A percentile compares a stretch with the other conserved stretches of the same genome.
phyloP scores from a whole-genome alignment of 2,888 invertebrate species.

The Emmelina monodactyla region DNA sequence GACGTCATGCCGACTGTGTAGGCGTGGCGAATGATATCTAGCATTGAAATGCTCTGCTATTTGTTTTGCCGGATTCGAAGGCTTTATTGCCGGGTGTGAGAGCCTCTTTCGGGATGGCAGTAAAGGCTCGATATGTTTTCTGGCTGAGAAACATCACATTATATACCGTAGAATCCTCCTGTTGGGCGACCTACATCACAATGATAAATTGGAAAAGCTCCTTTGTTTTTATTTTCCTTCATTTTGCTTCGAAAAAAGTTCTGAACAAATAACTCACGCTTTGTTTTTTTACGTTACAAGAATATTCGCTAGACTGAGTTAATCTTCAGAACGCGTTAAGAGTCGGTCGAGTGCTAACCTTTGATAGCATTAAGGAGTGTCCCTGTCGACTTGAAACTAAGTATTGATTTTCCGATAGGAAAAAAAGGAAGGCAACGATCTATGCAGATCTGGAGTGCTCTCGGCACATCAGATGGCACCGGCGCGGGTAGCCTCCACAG shows the following conservation, averaged over 20 bases:
- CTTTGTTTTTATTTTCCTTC: constrained; percentile 2
- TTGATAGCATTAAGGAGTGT: constrained; percentile 51
- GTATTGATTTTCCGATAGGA: constrained; percentile 66
- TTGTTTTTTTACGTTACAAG: no score
- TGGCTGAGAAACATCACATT: constrained; percentile 51
- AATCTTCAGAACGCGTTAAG: not conserved
- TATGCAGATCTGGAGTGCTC: constrained; percentile 68
- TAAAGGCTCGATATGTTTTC: constrained; percentile 55
- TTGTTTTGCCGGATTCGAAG: constrained; percentile 61
- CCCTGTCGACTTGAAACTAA: constrained; percentile 50
- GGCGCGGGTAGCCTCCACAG: constrained; percentile 63
- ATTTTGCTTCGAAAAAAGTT: not conserved
- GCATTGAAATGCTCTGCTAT: constrained; percentile 66
- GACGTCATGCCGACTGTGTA: constrained; percentile 65
- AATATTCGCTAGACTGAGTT: no score
- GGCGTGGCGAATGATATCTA: constrained; percentile 66
- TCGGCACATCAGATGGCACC: constrained; percentile 67
- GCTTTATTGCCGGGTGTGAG: constrained; percentile 61
- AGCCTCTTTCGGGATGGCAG: constrained; percentile 57
- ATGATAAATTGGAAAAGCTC: not conserved
- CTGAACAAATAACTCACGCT: not conserved
- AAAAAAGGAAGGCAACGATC: constrained; percentile 67
- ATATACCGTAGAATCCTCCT: constrained; percentile 44
- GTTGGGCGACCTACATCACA: constrained; percentile 27
- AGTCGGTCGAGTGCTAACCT: constrained; percentile 20